Evolutionary conservation across 2,888 invertebrate species (phyloP).

Genomic region (Zygothrica quintamaculata): DNA sequence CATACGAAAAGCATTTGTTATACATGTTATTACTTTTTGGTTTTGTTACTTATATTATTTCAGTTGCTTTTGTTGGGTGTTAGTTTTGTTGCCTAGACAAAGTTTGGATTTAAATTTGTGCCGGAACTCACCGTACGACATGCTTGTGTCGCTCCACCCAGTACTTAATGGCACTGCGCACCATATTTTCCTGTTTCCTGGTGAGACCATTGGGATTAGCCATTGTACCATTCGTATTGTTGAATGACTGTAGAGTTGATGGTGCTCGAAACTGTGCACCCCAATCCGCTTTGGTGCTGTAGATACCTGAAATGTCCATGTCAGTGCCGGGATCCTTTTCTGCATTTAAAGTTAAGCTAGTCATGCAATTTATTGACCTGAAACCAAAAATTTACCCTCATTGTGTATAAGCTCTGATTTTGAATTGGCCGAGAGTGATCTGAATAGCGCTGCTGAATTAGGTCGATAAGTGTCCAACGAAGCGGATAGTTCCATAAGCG

Average conservation of each 20-base stretch:
- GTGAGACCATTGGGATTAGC: slow-evolving; percentile 91
- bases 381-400: slow-evolving; percentile 80
- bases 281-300: slow-evolving; percentile 91
- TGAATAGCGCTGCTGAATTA: slow-evolving; percentile 89
- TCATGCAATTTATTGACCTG: slow-evolving; percentile 19
- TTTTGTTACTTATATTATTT: too few relatives aligned
- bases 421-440: slow-evolving; percentile 86
- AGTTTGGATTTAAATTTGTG: slow-evolving; percentile 23
- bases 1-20: too few relatives aligned
- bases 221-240: slow-evolving; percentile 80
- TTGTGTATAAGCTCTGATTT: slow-evolving; percentile 84
- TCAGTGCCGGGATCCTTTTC: slow-evolving; percentile 86
- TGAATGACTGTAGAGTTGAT: slow-evolving; percentile 88
- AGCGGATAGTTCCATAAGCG: slow-evolving; percentile 93
- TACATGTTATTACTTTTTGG: too few relatives aligned
- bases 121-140: slow-evolving; percentile 89
- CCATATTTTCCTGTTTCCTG: slow-evolving; percentile 93
- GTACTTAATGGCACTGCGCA: slow-evolving; percentile 94
- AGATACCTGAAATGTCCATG: slow-evolving; percentile 90
- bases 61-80: too few relatives aligned
- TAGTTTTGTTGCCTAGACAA: slow-evolving; percentile 3
- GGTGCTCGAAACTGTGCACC: slow-evolving; percentile 90
- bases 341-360: slow-evolving; percentile 49
- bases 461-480: slow-evolving; percentile 91
- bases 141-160: slow-evolving; percentile 96